A percentile compares a stretch with the other conserved stretches of the same genome.
Evolutionary conservation across 2,797 vertebrate genomes (phyloP).

Genomic region (Mus caroli): DNA sequence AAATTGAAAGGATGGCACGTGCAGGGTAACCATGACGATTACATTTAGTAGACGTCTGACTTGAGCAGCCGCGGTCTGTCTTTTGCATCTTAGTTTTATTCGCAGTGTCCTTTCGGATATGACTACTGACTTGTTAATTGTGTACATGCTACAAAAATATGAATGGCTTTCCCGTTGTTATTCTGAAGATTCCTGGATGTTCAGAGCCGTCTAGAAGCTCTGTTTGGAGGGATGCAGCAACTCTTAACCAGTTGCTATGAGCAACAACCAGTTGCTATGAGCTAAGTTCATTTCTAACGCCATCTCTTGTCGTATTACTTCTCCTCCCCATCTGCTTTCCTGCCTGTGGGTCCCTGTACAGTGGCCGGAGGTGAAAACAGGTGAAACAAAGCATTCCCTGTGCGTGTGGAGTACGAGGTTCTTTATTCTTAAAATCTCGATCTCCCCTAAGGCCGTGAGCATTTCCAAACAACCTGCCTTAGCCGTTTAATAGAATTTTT

Average conservation of each 20-base stretch:
- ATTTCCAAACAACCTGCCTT: not conserved
- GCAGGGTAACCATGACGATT: not conserved
- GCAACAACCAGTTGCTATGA: not conserved
- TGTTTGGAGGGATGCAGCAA: slow-evolving; percentile 10
- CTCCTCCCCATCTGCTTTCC: not conserved
- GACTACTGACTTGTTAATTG: not conserved
- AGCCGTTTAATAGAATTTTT: not conserved
- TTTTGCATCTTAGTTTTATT: slow-evolving; percentile 31
- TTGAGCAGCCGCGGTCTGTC: not conserved
- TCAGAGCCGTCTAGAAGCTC: not conserved
- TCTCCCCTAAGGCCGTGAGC: not conserved
- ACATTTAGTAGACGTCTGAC: not conserved
- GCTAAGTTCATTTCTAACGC: not conserved
- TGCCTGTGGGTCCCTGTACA: not conserved
- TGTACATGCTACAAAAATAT: not conserved
- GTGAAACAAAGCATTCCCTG: not conserved
- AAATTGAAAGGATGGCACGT: not conserved
- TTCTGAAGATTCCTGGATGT: not conserved
- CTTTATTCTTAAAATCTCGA: not conserved
- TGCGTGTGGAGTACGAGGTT: not conserved
- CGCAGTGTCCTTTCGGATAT: not conserved
- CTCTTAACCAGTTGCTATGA: not conserved
- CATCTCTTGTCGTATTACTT: slow-evolving; percentile 30
- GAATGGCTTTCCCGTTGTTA: not conserved
- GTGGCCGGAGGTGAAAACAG: slow-evolving; percentile 21